Conservation (phyloP, 2,888 invertebrate genomes). For the Candidula unifasciata region DNA sequence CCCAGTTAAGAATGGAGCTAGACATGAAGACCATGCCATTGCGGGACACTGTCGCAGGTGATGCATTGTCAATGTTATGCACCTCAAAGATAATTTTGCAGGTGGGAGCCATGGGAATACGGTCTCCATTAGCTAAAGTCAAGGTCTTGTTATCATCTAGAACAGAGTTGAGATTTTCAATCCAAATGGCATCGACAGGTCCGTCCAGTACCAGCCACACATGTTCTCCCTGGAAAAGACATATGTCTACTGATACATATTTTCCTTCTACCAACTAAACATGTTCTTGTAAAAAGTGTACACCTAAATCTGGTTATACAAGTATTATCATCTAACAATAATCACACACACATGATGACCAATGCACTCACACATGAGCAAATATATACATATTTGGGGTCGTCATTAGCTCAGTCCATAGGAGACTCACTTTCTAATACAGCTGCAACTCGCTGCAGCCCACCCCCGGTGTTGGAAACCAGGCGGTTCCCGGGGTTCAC, state of each 20-base stretch:
- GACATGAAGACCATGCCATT: slow-evolving; percentile 89
- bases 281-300: no score
- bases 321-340: no score
- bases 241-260: background rate
- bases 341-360: no score
- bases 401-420: no score
- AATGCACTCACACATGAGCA: no score
- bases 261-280: background rate
- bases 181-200: slow-evolving; percentile 79
- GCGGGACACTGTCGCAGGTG: slow-evolving; percentile 79
- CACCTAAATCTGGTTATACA: no score
- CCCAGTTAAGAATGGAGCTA: slow-evolving; percentile 94
- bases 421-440: no score
- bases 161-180: slow-evolving; percentile 79
- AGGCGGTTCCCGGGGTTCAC: no score
- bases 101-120: slow-evolving; percentile 78
- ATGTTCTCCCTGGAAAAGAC: slow-evolving; percentile 75
- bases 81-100: slow-evolving; percentile 79
- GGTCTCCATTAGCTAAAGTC: slow-evolving; percentile 79
- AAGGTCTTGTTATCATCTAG: slow-evolving; percentile 79
- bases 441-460: no score
- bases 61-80: slow-evolving; percentile 79
- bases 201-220: slow-evolving; percentile 78
- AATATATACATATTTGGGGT: no score
- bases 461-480: no score